Evolutionary conservation across 2,113 vertebrate species (phyloP), one percentile per base, ranked within the genome.

Genomic region (Triplophysa dalaica): DNA sequence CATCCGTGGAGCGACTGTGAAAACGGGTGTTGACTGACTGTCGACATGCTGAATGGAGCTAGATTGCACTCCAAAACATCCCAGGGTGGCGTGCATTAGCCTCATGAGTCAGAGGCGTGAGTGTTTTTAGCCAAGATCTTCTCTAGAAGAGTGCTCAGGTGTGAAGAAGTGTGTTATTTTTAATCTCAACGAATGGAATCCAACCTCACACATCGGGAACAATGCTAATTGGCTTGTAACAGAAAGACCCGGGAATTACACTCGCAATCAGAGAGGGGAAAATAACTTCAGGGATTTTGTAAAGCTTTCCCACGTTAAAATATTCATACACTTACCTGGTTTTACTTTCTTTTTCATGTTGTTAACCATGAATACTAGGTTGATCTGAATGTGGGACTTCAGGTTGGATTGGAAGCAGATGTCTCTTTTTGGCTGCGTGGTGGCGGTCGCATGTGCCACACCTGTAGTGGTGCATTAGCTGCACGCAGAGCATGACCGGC

Each of bases 381-480:
- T 70, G 12, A 38, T 50, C 4, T 17, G 58, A 2, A 50, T 33
- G 38, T 52, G 16, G 14, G 41, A 29, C 24, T 62, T 48, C 24
- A 38, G 62, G 24, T 80, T 38, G 41, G 69, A 80, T 73, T 9
- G n/a, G 29, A 61, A 74, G 48, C 78, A 80, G 78, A 80, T 80
- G 78, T 56, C 69, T 4, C 8, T 52, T 41, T 41, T 54, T 80
- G 70, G 61, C 48, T 21, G 24, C 17, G 75, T 13, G 33, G 24
- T 52, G 24, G 45, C 45, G 17, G n/a, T 21, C 17, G 78, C 38
- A 54, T 56, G 69, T 52, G 60, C 60, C 70, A 63, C 70, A 74
- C 78, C 78, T 80, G 69, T 73, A 80, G 68, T 72, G 69, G 61
- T 54, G 68, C 50, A 80, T 80, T 80, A 80, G 50, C 16, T 63